Conservation (phyloP, 2,113 vertebrate genomes). For the Megaceryle torquata region DNA sequence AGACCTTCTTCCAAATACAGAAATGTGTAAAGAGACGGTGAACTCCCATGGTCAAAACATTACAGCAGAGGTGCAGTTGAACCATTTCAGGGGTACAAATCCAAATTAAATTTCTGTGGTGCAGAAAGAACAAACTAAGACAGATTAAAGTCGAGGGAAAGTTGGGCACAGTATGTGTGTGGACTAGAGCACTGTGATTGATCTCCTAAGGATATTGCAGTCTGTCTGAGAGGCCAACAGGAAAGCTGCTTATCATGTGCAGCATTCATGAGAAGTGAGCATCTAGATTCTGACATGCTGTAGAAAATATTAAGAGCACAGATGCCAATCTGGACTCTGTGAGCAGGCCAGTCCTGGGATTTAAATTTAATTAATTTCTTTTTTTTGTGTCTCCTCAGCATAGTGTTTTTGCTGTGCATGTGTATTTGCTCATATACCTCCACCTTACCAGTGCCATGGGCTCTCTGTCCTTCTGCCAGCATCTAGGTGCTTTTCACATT, state of each 20-base stretch:
- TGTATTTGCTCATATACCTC: not conserved
- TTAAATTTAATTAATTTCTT: not conserved
- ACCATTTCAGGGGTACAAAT: not conserved
- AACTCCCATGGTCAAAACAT: not conserved
- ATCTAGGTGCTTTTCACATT: not conserved
- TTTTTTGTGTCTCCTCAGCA: not conserved
- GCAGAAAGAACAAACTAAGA: not conserved
- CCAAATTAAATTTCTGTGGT: slow-evolving; percentile 3
- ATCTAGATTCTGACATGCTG: not conserved
- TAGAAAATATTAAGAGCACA: not conserved
- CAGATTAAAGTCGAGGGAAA: not conserved
- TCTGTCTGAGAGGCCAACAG: not conserved
- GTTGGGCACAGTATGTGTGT: not conserved
- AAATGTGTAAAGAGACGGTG: not conserved
- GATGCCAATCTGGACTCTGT: not conserved
- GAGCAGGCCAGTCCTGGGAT: not conserved
- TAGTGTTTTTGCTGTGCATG: not conserved
- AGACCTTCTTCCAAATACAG: not conserved
- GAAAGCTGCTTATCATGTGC: not conserved
- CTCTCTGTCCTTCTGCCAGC: not conserved
- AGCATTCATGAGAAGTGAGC: not conserved
- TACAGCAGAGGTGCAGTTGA: not conserved
- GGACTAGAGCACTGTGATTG: not conserved
- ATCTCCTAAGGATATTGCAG: not conserved
- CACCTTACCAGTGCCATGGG: not conserved